These are phyloP conservation scores for Podilymbus podiceps DNA, from an alignment of 2,113 vertebrate genomes.

Conservation along the genomic window DNA sequence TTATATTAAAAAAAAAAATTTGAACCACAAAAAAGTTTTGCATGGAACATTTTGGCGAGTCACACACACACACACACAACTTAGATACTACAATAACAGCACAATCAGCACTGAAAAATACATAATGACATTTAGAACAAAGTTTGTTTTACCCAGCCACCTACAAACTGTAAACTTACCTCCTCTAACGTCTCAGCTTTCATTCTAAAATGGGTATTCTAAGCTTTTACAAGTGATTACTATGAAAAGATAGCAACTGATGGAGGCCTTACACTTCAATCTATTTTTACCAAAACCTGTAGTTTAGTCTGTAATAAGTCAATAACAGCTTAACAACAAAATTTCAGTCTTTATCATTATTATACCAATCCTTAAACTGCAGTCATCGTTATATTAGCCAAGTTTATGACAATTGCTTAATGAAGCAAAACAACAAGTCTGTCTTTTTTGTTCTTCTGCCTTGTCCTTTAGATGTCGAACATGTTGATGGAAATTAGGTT, in stretches of 20 bases:
- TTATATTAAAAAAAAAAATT: neutral
- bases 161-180: accelerated
- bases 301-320: neutral
- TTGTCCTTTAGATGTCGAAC: neutral
- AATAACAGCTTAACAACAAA: neutral
- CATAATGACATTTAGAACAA: neutral
- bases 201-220: neutral
- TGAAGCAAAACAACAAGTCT: neutral
- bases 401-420: neutral
- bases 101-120: neutral
- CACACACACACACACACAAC: no score
- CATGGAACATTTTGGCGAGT: neutral
- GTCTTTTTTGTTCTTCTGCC: neutral
- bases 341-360: neutral
- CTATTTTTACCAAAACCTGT: neutral
- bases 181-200: neutral
- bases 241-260: neutral
- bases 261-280: neutral
- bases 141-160: neutral
- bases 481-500: accelerated
- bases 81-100: neutral
- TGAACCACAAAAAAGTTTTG: slow-evolving; percentile 6
- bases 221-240: neutral
- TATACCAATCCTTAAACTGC: neutral
- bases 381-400: neutral